Conservation (phyloP, 2,888 invertebrate genomes). For the Gasteruption jaculator region DNA sequence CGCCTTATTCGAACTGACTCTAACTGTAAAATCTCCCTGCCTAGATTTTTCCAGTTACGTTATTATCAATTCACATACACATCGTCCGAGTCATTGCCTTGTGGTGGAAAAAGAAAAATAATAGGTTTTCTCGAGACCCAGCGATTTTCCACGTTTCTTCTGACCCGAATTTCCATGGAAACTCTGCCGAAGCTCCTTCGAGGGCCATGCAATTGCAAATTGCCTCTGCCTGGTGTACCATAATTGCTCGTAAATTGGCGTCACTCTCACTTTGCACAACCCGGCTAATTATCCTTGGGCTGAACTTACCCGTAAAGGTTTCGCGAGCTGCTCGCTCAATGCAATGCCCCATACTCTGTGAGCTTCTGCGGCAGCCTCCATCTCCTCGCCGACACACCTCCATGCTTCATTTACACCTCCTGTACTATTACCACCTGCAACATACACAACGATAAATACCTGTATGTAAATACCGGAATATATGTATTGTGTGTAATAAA, state of each 20-base stretch:
- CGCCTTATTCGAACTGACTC: too few relatives aligned
- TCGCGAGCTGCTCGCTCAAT: slow-evolving; percentile 82
- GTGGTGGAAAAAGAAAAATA: too few relatives aligned
- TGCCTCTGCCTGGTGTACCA: too few relatives aligned
- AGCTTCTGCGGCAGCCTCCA: slow-evolving; percentile 87
- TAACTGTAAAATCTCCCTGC: too few relatives aligned
- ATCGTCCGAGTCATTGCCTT: too few relatives aligned
- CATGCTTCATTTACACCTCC: slow-evolving; percentile 85
- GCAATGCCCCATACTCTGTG: slow-evolving; percentile 80
- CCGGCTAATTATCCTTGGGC: not conserved
- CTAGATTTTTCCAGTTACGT: too few relatives aligned
- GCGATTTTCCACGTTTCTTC: too few relatives aligned
- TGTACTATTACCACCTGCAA: slow-evolving; percentile 61
- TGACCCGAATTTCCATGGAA: too few relatives aligned
- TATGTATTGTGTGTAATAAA: not conserved
- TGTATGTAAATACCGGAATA: not conserved
- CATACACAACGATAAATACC: not conserved
- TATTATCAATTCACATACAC: too few relatives aligned
- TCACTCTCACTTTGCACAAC: not conserved
- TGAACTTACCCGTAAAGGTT: slow-evolving; percentile 72
- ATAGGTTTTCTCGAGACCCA: too few relatives aligned
- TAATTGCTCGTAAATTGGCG: slow-evolving; percentile 1
- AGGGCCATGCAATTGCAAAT: too few relatives aligned
- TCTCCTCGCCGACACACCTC: slow-evolving; percentile 86
- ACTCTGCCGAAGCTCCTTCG: too few relatives aligned